Evolutionary conservation across 2,888 invertebrate genomes (phyloP).

Genomic region (Oscheius sp.): DNA sequence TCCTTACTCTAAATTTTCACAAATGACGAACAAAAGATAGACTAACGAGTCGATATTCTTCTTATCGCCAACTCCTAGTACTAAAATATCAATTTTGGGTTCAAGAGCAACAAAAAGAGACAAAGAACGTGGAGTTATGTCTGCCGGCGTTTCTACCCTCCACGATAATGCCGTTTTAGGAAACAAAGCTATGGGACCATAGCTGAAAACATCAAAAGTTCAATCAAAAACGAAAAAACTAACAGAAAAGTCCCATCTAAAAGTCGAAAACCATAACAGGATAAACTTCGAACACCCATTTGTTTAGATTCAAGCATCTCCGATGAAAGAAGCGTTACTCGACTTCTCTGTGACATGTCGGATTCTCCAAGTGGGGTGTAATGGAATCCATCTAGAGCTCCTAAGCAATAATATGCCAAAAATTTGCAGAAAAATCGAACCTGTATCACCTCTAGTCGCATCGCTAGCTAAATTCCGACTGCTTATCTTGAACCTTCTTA

Average conservation of each 20-base stretch:
- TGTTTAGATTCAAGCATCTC: constrained; percentile 63
- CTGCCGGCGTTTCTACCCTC: constrained; percentile 72
- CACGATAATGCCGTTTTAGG: constrained; percentile 67
- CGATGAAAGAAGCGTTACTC: constrained; percentile 60
- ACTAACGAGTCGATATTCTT: constrained; percentile 63
- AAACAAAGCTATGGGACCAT: constrained; percentile 68
- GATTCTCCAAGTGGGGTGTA: constrained; percentile 60
- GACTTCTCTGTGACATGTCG: constrained; percentile 57
- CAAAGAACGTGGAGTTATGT: constrained; percentile 82
- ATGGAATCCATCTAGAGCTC: constrained; percentile 53
- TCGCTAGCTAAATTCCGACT: not conserved
- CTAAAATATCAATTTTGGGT: constrained; percentile 79
- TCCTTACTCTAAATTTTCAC: constrained; percentile 37
- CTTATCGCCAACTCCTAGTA: constrained; percentile 70
- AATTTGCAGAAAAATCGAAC: not conserved
- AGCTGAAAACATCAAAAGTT: constrained; percentile 45
- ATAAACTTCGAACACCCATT: constrained; percentile 61
- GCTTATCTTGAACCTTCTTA: not conserved
- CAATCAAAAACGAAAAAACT: constrained; percentile 5
- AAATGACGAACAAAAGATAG: not conserved
- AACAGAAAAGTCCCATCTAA: constrained; percentile 62
- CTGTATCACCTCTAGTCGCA: constrained; percentile 1
- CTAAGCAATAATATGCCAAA: constrained; percentile 22
- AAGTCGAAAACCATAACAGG: constrained; percentile 64
- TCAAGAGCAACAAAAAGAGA: constrained; percentile 82